phyloP scores from a whole-genome alignment of 1,140 invertebrate genomes.

The Himalopsyche phryganea region DNA sequence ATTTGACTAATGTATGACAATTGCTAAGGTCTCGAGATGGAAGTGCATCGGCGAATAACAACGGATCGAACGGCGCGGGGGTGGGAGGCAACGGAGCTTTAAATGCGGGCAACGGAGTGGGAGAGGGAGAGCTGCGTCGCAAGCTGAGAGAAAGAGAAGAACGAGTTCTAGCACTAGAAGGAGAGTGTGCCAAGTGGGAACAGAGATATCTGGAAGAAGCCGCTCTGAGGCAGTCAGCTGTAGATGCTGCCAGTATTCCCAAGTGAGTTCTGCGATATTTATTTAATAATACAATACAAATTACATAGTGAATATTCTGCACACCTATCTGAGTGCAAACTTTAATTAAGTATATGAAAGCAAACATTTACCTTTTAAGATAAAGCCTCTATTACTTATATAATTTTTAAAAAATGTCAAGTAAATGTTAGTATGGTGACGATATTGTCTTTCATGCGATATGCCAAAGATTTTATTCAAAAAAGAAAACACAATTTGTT shows the following conservation, averaged over 20 bases:
- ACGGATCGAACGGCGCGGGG: constrained; percentile 17
- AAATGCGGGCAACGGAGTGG: constrained; percentile 62
- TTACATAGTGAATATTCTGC: too few species aligned
- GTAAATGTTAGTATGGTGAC: too few species aligned
- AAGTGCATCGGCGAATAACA: constrained; percentile 2
- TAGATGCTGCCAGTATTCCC: constrained; percentile 79
- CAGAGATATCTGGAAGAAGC: constrained; percentile 84
- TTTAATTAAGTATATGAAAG: too few species aligned
- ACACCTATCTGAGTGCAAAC: too few species aligned
- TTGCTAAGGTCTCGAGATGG: constrained; percentile 29
- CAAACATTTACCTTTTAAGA: too few species aligned
- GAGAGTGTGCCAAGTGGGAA: constrained; percentile 83
- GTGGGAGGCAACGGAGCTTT: constrained; percentile 51
- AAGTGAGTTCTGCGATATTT: constrained; percentile 60
- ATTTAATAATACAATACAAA: too few species aligned
- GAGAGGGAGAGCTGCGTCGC: constrained; percentile 63
- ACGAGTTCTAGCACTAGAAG: constrained; percentile 76
- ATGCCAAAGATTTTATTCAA: too few species aligned
- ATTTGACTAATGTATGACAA: not conserved
- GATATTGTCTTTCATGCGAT: too few species aligned
- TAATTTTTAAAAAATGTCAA: not conserved
- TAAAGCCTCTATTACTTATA: not conserved
- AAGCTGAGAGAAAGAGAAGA: constrained; percentile 72
- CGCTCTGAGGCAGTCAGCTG: constrained; percentile 76
- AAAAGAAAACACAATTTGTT: too few species aligned